Base-by-base conservation (phyloP, 2,797 vertebrate genomes). In the Orestias chungarensis region DNA sequence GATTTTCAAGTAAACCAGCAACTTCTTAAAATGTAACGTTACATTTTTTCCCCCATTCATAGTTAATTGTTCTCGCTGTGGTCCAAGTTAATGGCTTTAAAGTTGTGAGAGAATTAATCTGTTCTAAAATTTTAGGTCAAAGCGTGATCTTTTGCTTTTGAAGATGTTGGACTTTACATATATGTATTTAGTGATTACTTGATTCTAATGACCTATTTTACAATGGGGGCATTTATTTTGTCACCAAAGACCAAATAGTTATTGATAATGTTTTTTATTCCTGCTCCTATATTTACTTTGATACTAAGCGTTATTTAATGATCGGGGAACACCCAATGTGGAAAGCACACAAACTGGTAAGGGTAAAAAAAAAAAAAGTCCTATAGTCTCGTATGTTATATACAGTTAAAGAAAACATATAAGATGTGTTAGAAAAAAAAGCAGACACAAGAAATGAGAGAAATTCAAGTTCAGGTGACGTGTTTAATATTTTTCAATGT, bases 401-500 rank as follows among this genome's bases (percentile, higher is more conserved):
- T 42, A 62, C 5, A 15, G 14, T 62, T 3, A 62, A 42, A 42
- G n/a, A n/a, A n/a, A 40, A 5, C 3, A 42, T 6, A 14, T 14
- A 62, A 15, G 3, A 62, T 2, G 23, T 14, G 35, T 62, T 61
- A 47, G 29, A 65, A 44, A 7, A 6, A 35, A 40, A 68, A 35
- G 42, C 38, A 49, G 59, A 20, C 14, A 50, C 29, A 17, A 17
- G 55, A 46, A n/a, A 49, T 12, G 6, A 59, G 14, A 47, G 33
- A 20, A 46, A 27, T n/a, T 18, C 4, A 11, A 35, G 49, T 42
- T 85, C 64, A 78, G 33, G 2, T 76, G 42, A 79, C 55, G 75
- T 18, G 0, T 82, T 82, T 84, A 86, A 89, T 91, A 91, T 90
- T 90, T 89, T 88, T 86, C 93, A 89, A 86, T 70, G 86, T 83